Base-by-base conservation (phyloP, 2,888 invertebrate genomes). In the Dryocosmus kuriphilus region DNA sequence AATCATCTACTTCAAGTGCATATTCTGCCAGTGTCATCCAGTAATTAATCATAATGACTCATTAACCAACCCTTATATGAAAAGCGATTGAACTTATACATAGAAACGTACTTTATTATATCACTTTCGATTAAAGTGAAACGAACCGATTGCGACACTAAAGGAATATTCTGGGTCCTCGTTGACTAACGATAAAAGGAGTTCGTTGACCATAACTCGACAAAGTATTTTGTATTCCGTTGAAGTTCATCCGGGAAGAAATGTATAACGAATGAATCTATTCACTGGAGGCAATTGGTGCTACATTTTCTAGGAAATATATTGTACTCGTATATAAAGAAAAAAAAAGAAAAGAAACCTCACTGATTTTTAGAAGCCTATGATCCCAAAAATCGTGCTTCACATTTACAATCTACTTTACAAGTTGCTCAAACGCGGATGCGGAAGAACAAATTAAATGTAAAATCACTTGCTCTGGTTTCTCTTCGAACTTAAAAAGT, bases 401-500 rank as follows among this genome's bases (percentile, higher is more conserved):
- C 14, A 46, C 11, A 9, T 67, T 46, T 35, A 9, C 4, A 62
- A 62, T 62, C 16, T 46, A 46, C 19, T 9, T 2, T 7, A 27
- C 46, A 71, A 71, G 71, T 46, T 57, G 46, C 27, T 51, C 27
- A 24, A 65, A 65, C 38, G 65, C 65, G 27, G 19, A 71, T 24
- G 27, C 65, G 41, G 65, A 65, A 67, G 67, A 46, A 27, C 38
- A 57, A 57, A 24, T 8, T 19, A 46, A 30, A 27, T 67, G 16
- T 46, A 46, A 71, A 71, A 51, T 46, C n/a, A 71, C 46, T 30
- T 51, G 71, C 71, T 71, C 71, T 46, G 30, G 30, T 71, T 71
- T 51, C 67, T 41, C 38, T 65, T 38, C 2, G 22, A 24, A 24
- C 16, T 46, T 46, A 27, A 24, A 57, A 57, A 57, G 24, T 41